Evolutionary conservation across 1,140 invertebrate species (phyloP).

Genomic region (Drosophila truncata): DNA sequence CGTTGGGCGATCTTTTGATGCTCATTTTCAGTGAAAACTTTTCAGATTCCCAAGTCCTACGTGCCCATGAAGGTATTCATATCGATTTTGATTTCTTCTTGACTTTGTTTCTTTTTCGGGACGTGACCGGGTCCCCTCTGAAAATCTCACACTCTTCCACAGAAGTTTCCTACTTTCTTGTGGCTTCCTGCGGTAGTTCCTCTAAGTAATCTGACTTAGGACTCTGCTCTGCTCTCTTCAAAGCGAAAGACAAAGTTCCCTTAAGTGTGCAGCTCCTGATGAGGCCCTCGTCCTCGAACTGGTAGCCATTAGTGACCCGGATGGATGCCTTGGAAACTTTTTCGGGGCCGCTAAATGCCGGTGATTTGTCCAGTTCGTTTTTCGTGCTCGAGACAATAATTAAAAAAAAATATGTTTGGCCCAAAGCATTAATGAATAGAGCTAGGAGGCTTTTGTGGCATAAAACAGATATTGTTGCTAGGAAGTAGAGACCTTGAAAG

Average conservation of each 20-base stretch:
- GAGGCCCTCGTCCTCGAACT: conserved; percentile 12
- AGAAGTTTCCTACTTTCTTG: conserved; percentile 42
- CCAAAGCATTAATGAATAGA: conserved; percentile 3
- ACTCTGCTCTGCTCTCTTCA: conserved; percentile 6
- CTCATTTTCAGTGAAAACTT: conserved; percentile 51
- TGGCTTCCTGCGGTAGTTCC: conserved; percentile 31
- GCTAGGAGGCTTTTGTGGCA: neutral
- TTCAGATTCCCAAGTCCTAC: conserved; percentile 12
- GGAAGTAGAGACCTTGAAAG: neutral
- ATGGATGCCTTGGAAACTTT: conserved; percentile 35
- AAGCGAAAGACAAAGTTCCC: conserved; percentile 27
- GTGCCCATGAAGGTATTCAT: conserved; percentile 32
- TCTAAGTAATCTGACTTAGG: conserved; percentile 32
- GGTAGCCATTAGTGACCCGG: conserved; percentile 31
- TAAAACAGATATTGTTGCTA: no score
- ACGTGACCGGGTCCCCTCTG: conserved; percentile 23
- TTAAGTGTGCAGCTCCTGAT: conserved; percentile 6
- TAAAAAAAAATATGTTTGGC: conserved; percentile 10
- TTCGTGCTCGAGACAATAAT: conserved; percentile 18
- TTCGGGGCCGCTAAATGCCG: conserved; percentile 8
- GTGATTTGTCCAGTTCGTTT: conserved; percentile 28
- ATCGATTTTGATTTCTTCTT: conserved; percentile 45
- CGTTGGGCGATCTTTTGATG: conserved; percentile 47
- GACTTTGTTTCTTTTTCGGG: conserved; percentile 58
- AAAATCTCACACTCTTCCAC: conserved; percentile 20